These are phyloP conservation scores for Aurelia aurita DNA, from an alignment of 30 jellyfish, hydroid and myxozoan genomes.

Conservation along the genomic window DNA sequence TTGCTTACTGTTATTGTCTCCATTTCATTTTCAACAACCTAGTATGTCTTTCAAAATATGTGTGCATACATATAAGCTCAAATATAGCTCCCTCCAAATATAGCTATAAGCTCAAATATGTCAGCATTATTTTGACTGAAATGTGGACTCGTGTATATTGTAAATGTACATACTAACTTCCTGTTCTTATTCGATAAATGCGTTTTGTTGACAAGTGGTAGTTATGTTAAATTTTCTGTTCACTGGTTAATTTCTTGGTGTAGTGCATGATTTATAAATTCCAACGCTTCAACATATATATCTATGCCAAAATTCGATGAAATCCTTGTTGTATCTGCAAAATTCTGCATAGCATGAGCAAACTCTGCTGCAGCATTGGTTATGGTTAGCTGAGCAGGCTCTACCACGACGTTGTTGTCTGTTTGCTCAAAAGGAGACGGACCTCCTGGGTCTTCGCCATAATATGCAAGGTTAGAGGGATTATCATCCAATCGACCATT, in stretches of 20 bases:
- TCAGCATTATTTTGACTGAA: too few species aligned
- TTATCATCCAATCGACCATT: slow-evolving; percentile 9
- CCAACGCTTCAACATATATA: slow-evolving; percentile 25
- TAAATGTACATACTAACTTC: too few species aligned
- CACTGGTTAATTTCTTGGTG: background rate
- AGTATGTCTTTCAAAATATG: too few species aligned
- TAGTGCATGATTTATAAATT: slow-evolving; percentile 4
- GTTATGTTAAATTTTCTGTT: background rate
- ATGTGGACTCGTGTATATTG: too few species aligned
- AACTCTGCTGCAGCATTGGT: slow-evolving; percentile 13
- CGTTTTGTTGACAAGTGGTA: too few species aligned
- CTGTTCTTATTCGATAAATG: too few species aligned
- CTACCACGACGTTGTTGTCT: slow-evolving; percentile 10
- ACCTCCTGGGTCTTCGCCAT: slow-evolving; percentile 21
- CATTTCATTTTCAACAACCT: too few species aligned
- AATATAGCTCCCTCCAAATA: too few species aligned
- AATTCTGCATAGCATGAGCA: slow-evolving; percentile 5
- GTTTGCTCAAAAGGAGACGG: slow-evolving; percentile 8
- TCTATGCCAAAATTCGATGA: slow-evolving; percentile 19
- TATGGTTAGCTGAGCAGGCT: slow-evolving; percentile 18
- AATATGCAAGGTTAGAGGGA: background rate
- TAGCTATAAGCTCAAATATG: too few species aligned
- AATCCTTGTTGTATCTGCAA: slow-evolving; percentile 13
- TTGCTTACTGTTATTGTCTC: too few species aligned
- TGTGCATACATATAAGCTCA: too few species aligned